Conservation (phyloP, 1,140 invertebrate genomes). For the Drosophila rhopaloa region DNA sequence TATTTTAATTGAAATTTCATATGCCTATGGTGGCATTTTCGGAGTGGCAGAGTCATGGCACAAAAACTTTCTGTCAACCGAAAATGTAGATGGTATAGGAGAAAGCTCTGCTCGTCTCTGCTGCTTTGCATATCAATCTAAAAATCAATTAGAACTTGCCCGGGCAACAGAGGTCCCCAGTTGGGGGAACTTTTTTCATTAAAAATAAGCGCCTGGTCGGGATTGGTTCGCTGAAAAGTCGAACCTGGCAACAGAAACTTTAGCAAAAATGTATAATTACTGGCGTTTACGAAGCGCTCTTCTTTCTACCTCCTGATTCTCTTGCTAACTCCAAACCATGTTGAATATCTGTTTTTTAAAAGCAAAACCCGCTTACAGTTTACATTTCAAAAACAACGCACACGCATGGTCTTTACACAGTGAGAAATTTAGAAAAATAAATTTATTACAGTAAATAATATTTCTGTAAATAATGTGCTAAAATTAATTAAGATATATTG, state of each 20-base stretch:
- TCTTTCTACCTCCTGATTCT: constrained; percentile 1
- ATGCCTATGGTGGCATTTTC: constrained; percentile 38
- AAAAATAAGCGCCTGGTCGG: constrained; percentile 56
- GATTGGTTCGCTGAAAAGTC: constrained; percentile 38
- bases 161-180: constrained; percentile 23
- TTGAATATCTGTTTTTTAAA: constrained; percentile 58
- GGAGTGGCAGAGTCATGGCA: constrained; percentile 8
- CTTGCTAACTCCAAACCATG: constrained; percentile 14
- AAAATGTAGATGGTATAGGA: not conserved
- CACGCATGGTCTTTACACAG: constrained; percentile 17
- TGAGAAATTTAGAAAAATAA: not conserved
- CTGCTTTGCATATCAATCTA: constrained; percentile 65
- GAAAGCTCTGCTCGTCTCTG: constrained; percentile 12
- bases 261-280: constrained; percentile 62
- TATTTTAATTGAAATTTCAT: constrained; percentile 65
- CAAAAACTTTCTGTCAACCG: constrained; percentile 47
- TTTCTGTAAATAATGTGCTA: too few species aligned
- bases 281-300: constrained; percentile 43
- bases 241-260: constrained; percentile 47
- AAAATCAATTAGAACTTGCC: constrained; percentile 65
- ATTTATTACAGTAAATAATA: too few species aligned
- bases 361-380: constrained; percentile 57
- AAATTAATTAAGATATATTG: too few species aligned
- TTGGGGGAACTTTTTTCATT: constrained; percentile 58
- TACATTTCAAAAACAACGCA: constrained; percentile 50